Conservation (phyloP, 2,113 vertebrate species). For the Callospermophilus lateralis region DNA sequence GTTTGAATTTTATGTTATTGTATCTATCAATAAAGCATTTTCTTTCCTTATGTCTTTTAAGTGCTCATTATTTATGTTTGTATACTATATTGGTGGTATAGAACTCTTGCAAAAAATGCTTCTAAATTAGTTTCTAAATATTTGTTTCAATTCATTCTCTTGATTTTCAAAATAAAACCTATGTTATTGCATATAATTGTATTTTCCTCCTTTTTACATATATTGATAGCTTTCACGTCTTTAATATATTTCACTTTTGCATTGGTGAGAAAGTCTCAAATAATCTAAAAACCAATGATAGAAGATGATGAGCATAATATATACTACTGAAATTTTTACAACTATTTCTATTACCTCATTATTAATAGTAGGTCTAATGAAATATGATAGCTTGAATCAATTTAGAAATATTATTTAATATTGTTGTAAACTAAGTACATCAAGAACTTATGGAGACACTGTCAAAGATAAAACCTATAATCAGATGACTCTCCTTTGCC, state of each 20-base stretch:
- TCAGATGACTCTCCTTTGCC: background rate
- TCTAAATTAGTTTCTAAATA: background rate
- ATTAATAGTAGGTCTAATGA: background rate
- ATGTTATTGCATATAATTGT: background rate
- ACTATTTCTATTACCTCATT: background rate
- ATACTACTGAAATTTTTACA: background rate
- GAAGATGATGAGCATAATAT: background rate
- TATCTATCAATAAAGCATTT: background rate
- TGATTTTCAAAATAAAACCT: background rate
- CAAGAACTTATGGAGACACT: background rate
- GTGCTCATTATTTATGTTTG: background rate
- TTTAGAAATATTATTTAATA: background rate
- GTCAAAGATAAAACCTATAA: background rate
- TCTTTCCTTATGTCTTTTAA: background rate
- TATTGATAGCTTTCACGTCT: background rate
- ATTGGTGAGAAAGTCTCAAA: background rate
- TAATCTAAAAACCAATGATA: background rate
- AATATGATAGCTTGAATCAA: background rate
- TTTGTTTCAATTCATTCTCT: slow-evolving; percentile 3
- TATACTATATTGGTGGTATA: background rate
- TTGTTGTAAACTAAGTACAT: background rate
- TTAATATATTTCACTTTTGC: background rate
- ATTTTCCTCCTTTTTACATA: background rate
- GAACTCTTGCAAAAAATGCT: background rate
- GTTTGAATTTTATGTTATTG: background rate